Conservation (phyloP, 2,888 invertebrate species). For the Heliconius ethilla region DNA sequence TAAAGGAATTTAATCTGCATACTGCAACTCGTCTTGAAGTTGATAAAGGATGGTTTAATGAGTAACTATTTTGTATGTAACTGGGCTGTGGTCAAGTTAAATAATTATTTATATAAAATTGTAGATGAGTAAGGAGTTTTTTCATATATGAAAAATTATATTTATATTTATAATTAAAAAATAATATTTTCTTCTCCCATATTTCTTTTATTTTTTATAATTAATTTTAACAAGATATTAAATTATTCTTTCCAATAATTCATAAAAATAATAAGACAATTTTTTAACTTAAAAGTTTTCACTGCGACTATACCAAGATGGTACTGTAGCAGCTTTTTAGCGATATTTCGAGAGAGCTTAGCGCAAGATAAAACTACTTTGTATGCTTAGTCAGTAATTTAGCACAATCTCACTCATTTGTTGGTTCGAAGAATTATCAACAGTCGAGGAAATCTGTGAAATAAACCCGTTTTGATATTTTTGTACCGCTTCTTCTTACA, state of each 20-base stretch:
- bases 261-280: background rate
- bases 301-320: constrained; percentile 49
- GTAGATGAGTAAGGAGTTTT: too few relatives aligned
- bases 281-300: constrained; percentile 39
- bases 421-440: constrained; percentile 42
- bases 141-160: too few relatives aligned
- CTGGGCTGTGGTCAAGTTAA: constrained; percentile 11
- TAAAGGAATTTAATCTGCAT: constrained; percentile 26
- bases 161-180: too few relatives aligned
- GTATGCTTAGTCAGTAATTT: constrained; percentile 51
- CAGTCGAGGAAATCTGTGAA: constrained; percentile 32
- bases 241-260: background rate
- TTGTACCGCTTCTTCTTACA: background rate
- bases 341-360: constrained; percentile 55
- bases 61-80: background rate
- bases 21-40: constrained; percentile 16
- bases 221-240: too few relatives aligned
- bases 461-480: constrained; percentile 8
- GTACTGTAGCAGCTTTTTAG: constrained; percentile 55
- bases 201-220: too few relatives aligned
- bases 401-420: constrained; percentile 43
- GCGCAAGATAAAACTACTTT: constrained; percentile 57
- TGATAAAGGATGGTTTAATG: constrained; percentile 2
- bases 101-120: background rate
- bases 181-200: too few relatives aligned